Evolutionary conservation across 2,888 invertebrate species (phyloP).

Genomic region (Aphidoletes aphidimyza): DNA sequence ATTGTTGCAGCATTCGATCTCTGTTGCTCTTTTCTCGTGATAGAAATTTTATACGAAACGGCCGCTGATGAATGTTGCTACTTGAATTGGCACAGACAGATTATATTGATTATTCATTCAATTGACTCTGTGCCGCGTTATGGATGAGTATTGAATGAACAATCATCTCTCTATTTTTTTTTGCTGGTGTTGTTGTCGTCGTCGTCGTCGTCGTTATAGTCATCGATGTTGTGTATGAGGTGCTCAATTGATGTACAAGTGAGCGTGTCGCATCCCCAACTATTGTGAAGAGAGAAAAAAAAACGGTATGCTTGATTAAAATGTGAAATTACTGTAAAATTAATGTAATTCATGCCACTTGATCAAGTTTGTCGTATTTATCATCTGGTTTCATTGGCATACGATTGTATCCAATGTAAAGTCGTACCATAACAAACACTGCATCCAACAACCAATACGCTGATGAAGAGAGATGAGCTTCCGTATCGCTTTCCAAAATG

Average conservation of each 20-base stretch:
- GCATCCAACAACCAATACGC: neutral
- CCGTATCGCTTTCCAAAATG: too few relatives aligned
- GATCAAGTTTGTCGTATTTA: neutral
- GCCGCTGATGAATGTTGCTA: slow-evolving; percentile 40
- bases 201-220: neutral
- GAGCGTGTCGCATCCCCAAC: slow-evolving; percentile 9
- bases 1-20: neutral
- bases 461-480: too few relatives aligned
- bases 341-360: neutral
- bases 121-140: slow-evolving; percentile 37
- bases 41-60: slow-evolving; percentile 25
- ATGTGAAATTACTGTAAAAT: slow-evolving; percentile 22
- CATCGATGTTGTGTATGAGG: neutral
- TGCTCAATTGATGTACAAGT: slow-evolving; percentile 28
- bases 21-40: neutral
- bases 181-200: neutral
- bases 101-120: slow-evolving; percentile 51
- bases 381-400: neutral
- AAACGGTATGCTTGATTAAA: neutral
- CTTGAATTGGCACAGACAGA: slow-evolving; percentile 49
- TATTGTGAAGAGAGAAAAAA: neutral
- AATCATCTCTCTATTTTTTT: neutral
- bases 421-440: too few relatives aligned
- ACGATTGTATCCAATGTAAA: too few relatives aligned
- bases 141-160: slow-evolving; percentile 33